A percentile compares a stretch with the other conserved stretches of the same genome.
Evolutionary conservation across 2,797 vertebrate genomes (phyloP).

Genomic region (Gallirallus australis): DNA sequence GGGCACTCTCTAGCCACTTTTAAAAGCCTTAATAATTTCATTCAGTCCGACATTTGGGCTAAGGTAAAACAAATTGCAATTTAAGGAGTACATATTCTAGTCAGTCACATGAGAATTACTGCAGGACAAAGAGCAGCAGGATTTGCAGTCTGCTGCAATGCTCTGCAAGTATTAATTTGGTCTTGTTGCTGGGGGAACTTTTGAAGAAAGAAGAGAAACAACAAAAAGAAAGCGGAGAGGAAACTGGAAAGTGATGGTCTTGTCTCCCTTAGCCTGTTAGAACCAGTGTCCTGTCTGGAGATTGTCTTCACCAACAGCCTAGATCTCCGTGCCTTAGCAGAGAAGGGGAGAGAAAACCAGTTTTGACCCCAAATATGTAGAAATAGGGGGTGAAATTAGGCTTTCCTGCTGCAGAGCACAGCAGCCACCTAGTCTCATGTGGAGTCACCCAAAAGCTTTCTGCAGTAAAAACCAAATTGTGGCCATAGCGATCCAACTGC

Average conservation of each 20-base stretch:
- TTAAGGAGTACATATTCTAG: neutral
- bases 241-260: neutral
- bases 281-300: neutral
- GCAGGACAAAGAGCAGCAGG: neutral
- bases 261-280: neutral
- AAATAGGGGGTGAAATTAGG: neutral
- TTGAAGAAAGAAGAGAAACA: neutral
- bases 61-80: neutral
- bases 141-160: neutral
- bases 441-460: neutral
- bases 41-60: neutral
- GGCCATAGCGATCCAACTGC: neutral
- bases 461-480: neutral
- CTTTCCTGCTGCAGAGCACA: neutral
- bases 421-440: neutral
- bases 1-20: neutral
- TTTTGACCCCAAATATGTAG: neutral
- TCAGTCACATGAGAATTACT: slow-evolving; percentile 11
- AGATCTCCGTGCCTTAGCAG: accelerated
- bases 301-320: neutral
- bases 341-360: neutral
- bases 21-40: neutral
- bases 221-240: neutral
- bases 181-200: neutral
- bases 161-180: neutral